phyloP scores from a whole-genome alignment of 2,113 vertebrate genomes.

The Ammodramus savannarum region DNA sequence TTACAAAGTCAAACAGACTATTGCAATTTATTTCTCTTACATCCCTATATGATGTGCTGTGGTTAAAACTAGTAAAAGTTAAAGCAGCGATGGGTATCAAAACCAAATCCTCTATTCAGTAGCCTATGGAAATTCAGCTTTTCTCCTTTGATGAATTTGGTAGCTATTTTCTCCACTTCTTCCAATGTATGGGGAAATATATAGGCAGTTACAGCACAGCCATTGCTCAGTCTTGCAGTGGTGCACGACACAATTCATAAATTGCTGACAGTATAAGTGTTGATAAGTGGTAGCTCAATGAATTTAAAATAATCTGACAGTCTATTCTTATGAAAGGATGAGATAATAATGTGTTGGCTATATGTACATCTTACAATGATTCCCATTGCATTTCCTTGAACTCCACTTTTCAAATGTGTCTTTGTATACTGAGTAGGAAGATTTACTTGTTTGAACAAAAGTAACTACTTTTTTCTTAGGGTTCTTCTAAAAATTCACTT shows the following conservation, averaged over 20 bases:
- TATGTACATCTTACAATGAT: neutral
- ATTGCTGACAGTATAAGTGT: neutral
- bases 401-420: neutral
- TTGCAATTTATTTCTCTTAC: neutral
- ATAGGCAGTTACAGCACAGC: neutral
- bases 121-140: neutral
- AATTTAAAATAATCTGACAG: neutral
- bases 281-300: neutral
- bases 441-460: neutral
- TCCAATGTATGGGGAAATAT: neutral
- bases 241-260: neutral
- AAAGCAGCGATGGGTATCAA: neutral
- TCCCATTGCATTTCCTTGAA: neutral
- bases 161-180: neutral
- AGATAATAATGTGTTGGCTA: neutral
- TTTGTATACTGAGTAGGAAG: neutral
- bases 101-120: neutral
- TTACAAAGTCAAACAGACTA: neutral
- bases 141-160: neutral
- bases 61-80: neutral
- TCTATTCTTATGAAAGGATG: neutral
- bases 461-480: neutral
- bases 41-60: neutral
- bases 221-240: neutral
- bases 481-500: neutral